These are phyloP conservation scores for Siniperca scherzeri DNA, from an alignment of 2,797 vertebrate species.

Conservation along the genomic window DNA sequence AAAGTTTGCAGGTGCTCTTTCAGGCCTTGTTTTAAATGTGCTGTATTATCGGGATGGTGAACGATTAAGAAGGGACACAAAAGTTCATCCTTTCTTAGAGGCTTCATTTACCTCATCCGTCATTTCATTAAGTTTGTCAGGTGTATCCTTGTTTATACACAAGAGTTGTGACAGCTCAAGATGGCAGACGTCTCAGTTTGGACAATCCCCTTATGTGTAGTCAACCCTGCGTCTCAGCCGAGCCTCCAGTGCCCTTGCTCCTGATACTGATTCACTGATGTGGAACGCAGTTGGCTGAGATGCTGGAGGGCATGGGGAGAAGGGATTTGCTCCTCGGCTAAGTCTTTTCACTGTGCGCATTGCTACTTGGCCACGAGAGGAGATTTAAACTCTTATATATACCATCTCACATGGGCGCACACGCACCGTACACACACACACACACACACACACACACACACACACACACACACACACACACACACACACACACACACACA, in stretches of 20 bases:
- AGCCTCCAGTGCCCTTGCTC: constrained; percentile 75
- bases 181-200: constrained; percentile 79
- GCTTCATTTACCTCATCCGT: constrained; percentile 68
- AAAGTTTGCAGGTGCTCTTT: constrained; percentile 36
- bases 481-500: constrained; percentile 16
- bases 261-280: constrained; percentile 75
- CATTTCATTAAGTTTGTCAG: constrained; percentile 78
- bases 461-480: constrained; percentile 19
- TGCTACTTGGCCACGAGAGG: constrained; percentile 60
- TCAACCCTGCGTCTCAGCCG: constrained; percentile 68
- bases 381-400: constrained; percentile 66
- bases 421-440: neutral
- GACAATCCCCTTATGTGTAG: constrained; percentile 78
- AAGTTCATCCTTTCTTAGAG: constrained; percentile 40
- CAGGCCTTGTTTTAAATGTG: constrained; percentile 23
- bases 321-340: constrained; percentile 75
- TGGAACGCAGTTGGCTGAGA: constrained; percentile 76
- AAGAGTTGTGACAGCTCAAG: constrained; percentile 79
- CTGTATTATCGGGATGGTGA: constrained; percentile 24
- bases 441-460: constrained; percentile 35
- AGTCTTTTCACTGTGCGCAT: constrained; percentile 68
- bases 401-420: constrained; percentile 31
- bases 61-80: constrained; percentile 46
- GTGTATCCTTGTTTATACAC: constrained; percentile 72
- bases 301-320: constrained; percentile 72